Base-by-base conservation (phyloP, 2,797 vertebrate species). In the Meriones psammophilus region DNA sequence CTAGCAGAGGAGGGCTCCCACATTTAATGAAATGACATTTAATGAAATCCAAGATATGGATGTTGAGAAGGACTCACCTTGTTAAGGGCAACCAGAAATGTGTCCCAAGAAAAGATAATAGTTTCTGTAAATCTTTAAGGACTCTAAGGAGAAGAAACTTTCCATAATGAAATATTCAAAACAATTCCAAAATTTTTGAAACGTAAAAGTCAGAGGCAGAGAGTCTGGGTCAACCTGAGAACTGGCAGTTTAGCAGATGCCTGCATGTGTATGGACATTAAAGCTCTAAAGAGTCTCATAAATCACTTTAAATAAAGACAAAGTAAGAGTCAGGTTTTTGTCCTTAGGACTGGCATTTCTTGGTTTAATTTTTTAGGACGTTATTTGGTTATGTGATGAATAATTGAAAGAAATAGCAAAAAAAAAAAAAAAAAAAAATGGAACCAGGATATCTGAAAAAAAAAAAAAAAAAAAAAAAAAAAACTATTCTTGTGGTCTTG, bases 41-140 rank as follows among this genome's bases (percentile, higher is more conserved):
- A 92, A 58, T 3, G 54, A 66, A 94, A 42, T 76, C 3, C 42
- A 33, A 88, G 30, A 56, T 39, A 13, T 36, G 74, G 58, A 56
- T 87, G 36, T 3, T 12, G 78, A 84, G 77, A 93, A 92, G 33
- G 20, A 71, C 4, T 0, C 36, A 12, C 2, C 33, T 83, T 69
- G 17, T 93, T 42, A 91, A 91, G 28, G 7, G 33, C 26, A 94
- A 95, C 9, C 39, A 89, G 42, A 80, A 88, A 28, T 76, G 12
- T 18, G 36, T 91, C 90, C 90, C 54, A 88, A 92, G 64, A 8
- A 93, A 13, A 89, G 20, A 84, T 18, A 77, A 90, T 10, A 46
- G 30, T 46, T 92, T 88, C 33, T 78, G 1, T 10, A 79, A 95
- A 91, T 85, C 33, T 64, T 0, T 20, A 76, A 95, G 79, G 13